A percentile compares a stretch with the other conserved stretches of the same genome.
Conservation (phyloP, 2,888 invertebrate genomes). For the Adineta ricciae region DNA sequence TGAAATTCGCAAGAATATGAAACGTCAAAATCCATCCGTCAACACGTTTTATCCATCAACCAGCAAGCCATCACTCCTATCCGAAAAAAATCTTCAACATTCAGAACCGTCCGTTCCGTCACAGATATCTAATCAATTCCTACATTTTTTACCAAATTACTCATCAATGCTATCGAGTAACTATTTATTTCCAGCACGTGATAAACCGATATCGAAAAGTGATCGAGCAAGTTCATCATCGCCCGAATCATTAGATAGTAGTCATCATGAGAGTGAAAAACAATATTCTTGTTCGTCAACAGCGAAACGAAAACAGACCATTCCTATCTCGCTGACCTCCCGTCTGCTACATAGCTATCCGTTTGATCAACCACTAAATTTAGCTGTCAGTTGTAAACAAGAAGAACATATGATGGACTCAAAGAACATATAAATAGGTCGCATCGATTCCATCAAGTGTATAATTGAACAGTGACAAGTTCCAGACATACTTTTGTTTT, state of each 20-base stretch:
- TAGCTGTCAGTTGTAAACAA: neutral
- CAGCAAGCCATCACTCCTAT: too few species aligned
- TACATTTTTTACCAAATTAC: neutral
- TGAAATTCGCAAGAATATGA: conserved; percentile 32
- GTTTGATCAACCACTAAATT: neutral
- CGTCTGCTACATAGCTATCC: neutral
- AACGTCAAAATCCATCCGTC: conserved; percentile 7
- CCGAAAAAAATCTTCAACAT: too few species aligned
- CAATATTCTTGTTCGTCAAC: neutral
- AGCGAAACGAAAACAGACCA: neutral
- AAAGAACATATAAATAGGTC: too few species aligned
- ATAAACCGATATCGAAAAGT: neutral
- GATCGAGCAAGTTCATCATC: neutral
- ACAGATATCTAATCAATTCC: neutral
- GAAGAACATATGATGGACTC: too few species aligned
- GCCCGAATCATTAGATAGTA: neutral
- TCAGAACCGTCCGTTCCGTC: neutral
- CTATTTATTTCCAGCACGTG: neutral
- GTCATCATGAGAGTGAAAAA: neutral
- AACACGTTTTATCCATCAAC: neutral
- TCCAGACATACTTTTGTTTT: neutral
- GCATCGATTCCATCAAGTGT: too few species aligned
- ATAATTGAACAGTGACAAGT: too few species aligned
- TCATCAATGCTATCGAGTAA: neutral
- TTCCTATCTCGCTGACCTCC: neutral